Base-by-base conservation (phyloP, 2,113 vertebrate species). In the Heterotilapia buettikoferi region DNA sequence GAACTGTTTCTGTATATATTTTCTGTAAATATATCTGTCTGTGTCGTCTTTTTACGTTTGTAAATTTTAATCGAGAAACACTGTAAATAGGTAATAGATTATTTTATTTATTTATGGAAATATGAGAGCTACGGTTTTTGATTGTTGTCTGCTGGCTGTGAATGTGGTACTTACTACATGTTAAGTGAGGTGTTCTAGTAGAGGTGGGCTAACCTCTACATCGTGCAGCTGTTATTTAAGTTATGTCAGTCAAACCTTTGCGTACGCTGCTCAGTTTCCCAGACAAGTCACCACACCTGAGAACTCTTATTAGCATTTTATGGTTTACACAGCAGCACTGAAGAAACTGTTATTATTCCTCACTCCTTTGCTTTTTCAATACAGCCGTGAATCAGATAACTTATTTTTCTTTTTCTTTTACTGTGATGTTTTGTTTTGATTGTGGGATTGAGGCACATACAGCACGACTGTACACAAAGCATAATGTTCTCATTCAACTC, bases 101-200 rank as follows among this genome's bases (percentile, higher is more conserved):
- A 11, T 87, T 91, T 88, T 94, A 96, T 96, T 96, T 96, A 97
- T 96, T 96, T 78, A 88, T 90, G 87, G 68, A 82, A 87, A 76
- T 86, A 89, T 63, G 33, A 57, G 12, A 78, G 56, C 24, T 50
- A 59, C 29, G 53, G 80, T 84, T 91, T 47, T 84, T 86, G 78
- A 43, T 87, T 71, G 66, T 84, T 91, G 68, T 88, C 29, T 26
- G 18, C 16, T 84, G 24, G 76, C 45, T 88, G 43, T 85, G 63
- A 84, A 84, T 66, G 63, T 10, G 50, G 8, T 38, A 38, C 45
- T 43, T 33, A 12, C 18, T 71, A 24, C 50, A 40, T 63, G 6
- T 76, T 45, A 63, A n/a, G 2, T 2, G 18, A 78, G 24, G 24
- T 18, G 43, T 86, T 87, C 10, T 47, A 47, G 14, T 9, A 14